These are phyloP conservation scores for Octodon degus DNA, from an alignment of 2,113 vertebrate genomes.

Conservation along the genomic window DNA sequence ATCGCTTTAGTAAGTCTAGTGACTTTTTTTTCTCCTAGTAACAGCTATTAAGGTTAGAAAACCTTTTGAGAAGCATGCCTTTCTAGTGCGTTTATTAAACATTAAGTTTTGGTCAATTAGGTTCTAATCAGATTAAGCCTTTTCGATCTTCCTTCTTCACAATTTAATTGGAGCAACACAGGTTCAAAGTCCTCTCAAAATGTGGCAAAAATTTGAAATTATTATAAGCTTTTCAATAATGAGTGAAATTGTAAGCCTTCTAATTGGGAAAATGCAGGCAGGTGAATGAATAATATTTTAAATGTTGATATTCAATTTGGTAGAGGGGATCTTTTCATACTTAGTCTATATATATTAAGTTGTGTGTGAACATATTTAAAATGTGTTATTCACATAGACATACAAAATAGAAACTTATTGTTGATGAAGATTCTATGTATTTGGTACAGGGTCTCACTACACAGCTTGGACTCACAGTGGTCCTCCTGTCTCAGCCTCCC, in stretches of 20 bases:
- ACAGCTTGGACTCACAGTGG: too few species aligned
- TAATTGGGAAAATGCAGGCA: accelerated
- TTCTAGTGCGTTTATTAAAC: background rate
- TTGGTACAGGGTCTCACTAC: too few species aligned
- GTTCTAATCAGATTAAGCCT: background rate
- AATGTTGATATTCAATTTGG: too few species aligned
- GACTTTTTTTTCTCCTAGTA: accelerated
- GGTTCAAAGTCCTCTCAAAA: background rate
- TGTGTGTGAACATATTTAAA: background rate
- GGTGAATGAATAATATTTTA: background rate
- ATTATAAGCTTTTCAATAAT: background rate
- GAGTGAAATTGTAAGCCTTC: background rate
- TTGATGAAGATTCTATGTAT: too few species aligned
- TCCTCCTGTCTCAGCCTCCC: too few species aligned
- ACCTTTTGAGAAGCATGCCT: too few species aligned
- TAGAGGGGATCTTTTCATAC: background rate
- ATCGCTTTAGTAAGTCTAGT: too few species aligned
- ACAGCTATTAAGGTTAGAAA: background rate
- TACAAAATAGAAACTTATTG: background rate
- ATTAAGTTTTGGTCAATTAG: background rate
- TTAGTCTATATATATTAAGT: too few species aligned
- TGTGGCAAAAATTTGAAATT: background rate
- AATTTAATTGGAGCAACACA: background rate
- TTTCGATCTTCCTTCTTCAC: background rate
- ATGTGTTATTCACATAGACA: background rate